Conservation (phyloP, 35 echinoderm and acorn worm species). For the Hemicentrotus pulcherrimus region DNA sequence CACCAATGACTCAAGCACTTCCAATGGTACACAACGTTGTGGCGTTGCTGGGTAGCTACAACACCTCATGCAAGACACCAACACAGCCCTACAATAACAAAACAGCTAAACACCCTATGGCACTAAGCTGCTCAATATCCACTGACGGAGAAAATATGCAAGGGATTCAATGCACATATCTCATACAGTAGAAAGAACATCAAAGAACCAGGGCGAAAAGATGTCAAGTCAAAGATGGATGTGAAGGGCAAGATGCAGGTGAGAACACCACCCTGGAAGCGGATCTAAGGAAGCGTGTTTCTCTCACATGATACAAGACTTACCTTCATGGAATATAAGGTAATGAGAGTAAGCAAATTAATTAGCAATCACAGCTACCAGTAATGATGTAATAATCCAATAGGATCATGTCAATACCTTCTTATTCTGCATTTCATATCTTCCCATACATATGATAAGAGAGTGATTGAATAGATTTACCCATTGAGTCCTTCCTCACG, state of each 20-base stretch:
- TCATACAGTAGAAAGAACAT: not conserved
- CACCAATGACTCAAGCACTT: constrained; percentile 99
- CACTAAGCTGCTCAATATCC: not conserved
- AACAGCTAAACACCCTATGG: not conserved
- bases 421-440: not conserved
- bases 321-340: not conserved
- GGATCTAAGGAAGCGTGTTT: constrained; percentile 98
- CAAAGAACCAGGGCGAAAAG: not conserved
- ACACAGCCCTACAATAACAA: not conserved
- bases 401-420: too few relatives aligned
- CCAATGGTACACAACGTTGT: constrained; percentile 89
- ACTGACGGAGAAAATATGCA: not conserved
- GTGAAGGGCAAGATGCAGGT: not conserved
- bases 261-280: constrained; percentile 70
- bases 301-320: not conserved
- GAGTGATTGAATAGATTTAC: constrained; percentile 53
- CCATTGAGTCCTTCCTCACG: constrained; percentile 81
- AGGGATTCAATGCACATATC: not conserved
- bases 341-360: not conserved
- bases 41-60: constrained; percentile 86
- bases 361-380: too few relatives aligned
- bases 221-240: not conserved
- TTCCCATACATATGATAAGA: not conserved
- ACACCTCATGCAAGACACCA: not conserved
- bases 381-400: too few relatives aligned